Conservation (phyloP, 2,113 vertebrate genomes). For the Cyanoderma ruficeps region DNA sequence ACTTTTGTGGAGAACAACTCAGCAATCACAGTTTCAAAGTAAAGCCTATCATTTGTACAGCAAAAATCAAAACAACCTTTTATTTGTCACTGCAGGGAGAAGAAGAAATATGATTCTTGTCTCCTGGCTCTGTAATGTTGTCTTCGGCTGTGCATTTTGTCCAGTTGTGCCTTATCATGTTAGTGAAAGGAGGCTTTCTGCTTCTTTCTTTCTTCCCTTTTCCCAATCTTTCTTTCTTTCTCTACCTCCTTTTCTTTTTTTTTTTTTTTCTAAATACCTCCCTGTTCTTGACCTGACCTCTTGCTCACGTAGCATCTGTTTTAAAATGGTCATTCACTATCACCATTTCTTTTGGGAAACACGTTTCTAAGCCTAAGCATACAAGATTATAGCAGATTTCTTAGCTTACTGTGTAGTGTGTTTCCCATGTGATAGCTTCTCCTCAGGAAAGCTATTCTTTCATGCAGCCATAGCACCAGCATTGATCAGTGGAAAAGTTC, state of each 20-base stretch:
- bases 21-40: slow-evolving; percentile 45
- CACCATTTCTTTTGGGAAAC: slow-evolving; percentile 47
- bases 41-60: slow-evolving; percentile 72
- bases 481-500: slow-evolving; percentile 85
- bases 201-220: background rate
- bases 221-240: background rate
- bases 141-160: slow-evolving; percentile 39
- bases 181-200: slow-evolving; percentile 35
- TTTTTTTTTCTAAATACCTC: background rate
- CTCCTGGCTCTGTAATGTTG: slow-evolving; percentile 48
- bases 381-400: slow-evolving; percentile 63
- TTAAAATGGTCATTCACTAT: slow-evolving; percentile 66
- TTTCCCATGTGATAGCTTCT: slow-evolving; percentile 69
- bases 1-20: slow-evolving; percentile 41
- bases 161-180: slow-evolving; percentile 43
- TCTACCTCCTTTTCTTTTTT: background rate
- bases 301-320: slow-evolving; percentile 60
- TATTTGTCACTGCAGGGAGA: slow-evolving; percentile 70
- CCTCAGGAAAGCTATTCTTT: slow-evolving; percentile 76
- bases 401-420: slow-evolving; percentile 56
- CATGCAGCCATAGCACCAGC: slow-evolving; percentile 70
- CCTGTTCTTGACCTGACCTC: slow-evolving; percentile 63
- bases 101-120: slow-evolving; percentile 73
- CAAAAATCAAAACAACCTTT: slow-evolving; percentile 74
- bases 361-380: slow-evolving; percentile 55